phyloP scores from a whole-genome alignment of 2,888 invertebrate species.

The Drosophila hawaiiensis region DNA sequence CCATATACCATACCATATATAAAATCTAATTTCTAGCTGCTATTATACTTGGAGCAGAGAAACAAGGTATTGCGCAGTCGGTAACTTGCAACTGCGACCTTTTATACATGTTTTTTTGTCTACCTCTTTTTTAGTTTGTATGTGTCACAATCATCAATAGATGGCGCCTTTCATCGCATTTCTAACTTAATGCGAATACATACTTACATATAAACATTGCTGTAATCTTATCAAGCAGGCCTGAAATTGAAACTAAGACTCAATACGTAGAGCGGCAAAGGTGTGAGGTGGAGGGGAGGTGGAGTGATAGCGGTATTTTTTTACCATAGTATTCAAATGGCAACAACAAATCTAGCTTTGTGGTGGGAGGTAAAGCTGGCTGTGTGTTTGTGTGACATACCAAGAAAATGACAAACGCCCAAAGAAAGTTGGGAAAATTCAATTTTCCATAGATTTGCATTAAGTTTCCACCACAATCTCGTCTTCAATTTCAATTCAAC shows the following conservation, averaged over 20 bases:
- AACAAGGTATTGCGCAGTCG: background rate
- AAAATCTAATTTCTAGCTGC: background rate
- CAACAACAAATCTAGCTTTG: slow-evolving; percentile 61
- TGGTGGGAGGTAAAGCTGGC: slow-evolving; percentile 26
- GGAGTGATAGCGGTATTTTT: slow-evolving; percentile 42
- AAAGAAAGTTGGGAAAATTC: slow-evolving; percentile 77
- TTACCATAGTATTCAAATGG: slow-evolving; percentile 62
- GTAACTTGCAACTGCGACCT: too few species aligned
- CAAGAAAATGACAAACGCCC: slow-evolving; percentile 48
- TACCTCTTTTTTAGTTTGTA: background rate
- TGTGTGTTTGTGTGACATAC: slow-evolving; percentile 26
- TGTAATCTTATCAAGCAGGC: slow-evolving; percentile 68
- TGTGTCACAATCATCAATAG: slow-evolving; percentile 40
- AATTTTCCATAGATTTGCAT: slow-evolving; percentile 62
- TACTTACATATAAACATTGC: background rate
- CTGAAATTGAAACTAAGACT: slow-evolving; percentile 23
- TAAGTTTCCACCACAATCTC: slow-evolving; percentile 1
- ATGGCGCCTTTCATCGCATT: slow-evolving; percentile 32
- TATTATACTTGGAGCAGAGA: background rate
- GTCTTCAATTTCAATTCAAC: slow-evolving; percentile 9
- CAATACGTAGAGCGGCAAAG: slow-evolving; percentile 4
- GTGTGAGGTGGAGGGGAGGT: slow-evolving; percentile 1
- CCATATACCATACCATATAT: too few species aligned
- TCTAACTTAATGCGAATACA: slow-evolving; percentile 6
- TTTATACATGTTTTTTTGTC: background rate